Evolutionary conservation across 2,113 vertebrate genomes (phyloP), one percentile per base, ranked within the genome.

Genomic region (Odontophorus gujanensis): DNA sequence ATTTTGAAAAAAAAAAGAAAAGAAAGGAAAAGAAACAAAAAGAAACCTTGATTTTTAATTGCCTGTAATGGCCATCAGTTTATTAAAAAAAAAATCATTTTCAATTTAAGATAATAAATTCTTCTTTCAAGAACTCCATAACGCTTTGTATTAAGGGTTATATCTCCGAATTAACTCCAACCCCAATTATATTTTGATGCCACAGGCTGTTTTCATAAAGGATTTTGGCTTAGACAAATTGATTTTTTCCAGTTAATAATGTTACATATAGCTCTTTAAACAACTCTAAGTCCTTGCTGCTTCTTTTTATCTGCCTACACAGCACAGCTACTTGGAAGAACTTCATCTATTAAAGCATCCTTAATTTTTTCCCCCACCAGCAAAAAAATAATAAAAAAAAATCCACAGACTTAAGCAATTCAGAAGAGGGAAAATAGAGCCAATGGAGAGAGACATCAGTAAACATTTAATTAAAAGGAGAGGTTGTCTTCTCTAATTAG

Each of bases 181-280:
- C 0, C 3, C 1, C 34, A 43, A 32, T 1, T 13, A 43, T 0
- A 3, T 71, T 90, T 86, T 58, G 45, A 69, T 87, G 40, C 58
- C 40, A 69, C 15, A 42, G 36, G 30, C 59, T 69, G 24, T 80
- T 94, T 92, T 86, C 24, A 36, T 40, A 7, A 48, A 83, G 68
- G 57, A 74, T 65, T 90, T 92, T 43, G 57, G 67, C 17, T 93
- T 92, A 78, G 48, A 40, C 8, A 86, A 78, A 63, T 65, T 81
- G 61, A 51, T 88, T 86, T 88, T 88, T 91, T 57, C 51, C 19
- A 55, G 25, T 81, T 94, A 87, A 71, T 82, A 83, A 80, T 8
- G 20, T 65, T 92, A 68, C 36, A 13, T 68, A 51, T 38, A 74
- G 47, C 55, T 83, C 34, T 47, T 85, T 67, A 59, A 81, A 79